These are phyloP conservation scores for Formica aserva DNA, from an alignment of 2,888 invertebrate species.

Conservation along the genomic window DNA sequence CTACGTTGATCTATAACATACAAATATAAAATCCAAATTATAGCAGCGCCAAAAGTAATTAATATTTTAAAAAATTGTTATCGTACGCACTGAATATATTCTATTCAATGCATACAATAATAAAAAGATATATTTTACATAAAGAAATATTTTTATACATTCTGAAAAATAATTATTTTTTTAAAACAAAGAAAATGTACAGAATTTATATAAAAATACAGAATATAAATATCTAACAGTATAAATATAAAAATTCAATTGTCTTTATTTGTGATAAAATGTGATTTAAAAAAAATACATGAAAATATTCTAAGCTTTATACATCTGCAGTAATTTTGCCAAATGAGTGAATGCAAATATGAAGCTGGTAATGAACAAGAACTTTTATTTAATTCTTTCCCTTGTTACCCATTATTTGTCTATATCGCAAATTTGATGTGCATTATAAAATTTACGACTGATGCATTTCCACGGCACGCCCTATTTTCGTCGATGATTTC, in stretches of 20 bases:
- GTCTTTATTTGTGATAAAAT: background rate
- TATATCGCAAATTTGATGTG: constrained; percentile 8
- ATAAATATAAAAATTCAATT: background rate
- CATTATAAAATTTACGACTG: constrained; percentile 34
- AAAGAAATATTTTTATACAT: too few species aligned
- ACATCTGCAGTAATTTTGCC: background rate
- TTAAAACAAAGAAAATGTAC: too few species aligned
- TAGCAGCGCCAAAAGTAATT: too few species aligned
- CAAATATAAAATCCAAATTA: too few species aligned
- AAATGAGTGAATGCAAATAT: background rate
- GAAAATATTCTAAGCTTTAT: background rate
- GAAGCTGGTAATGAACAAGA: background rate
- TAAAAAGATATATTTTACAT: too few species aligned
- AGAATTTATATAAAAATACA: too few species aligned
- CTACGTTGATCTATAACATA: too few species aligned
- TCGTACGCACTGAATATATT: too few species aligned
- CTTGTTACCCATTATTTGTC: background rate
- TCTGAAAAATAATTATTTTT: too few species aligned
- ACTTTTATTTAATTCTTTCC: constrained; percentile 22
- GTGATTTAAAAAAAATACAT: background rate
- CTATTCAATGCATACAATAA: too few species aligned
- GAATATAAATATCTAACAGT: background rate
- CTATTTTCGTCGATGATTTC: constrained; percentile 34
- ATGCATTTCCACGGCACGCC: constrained; percentile 35
- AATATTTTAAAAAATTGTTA: too few species aligned